Conservation (phyloP, 2,113 vertebrate species). For the Gambusia holbrooki region DNA sequence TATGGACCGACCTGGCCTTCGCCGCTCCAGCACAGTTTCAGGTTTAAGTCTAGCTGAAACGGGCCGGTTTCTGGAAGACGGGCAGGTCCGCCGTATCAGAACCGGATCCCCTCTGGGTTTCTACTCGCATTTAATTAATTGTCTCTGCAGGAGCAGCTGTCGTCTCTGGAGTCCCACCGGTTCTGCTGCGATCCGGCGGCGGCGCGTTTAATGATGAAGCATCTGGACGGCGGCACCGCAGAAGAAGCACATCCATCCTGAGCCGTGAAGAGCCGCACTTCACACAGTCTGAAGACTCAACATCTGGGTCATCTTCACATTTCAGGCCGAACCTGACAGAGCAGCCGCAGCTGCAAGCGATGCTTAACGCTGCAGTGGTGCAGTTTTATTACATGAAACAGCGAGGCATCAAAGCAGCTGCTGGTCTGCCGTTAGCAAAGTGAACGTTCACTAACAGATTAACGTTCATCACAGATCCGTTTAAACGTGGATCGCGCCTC, state of each 20-base stretch:
- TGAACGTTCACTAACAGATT: too few species aligned
- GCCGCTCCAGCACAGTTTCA: not conserved
- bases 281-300: not conserved
- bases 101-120: conserved; percentile 45
- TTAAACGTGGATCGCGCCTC: too few species aligned
- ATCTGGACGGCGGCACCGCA: conserved; percentile 41
- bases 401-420: too few species aligned
- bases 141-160: conserved; percentile 65
- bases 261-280: conserved; percentile 11
- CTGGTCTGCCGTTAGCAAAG: too few species aligned
- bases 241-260: conserved; percentile 17
- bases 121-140: conserved; percentile 55
- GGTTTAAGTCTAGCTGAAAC: not conserved
- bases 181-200: conserved; percentile 35
- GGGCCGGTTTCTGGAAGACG: conserved; percentile 1
- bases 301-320: not conserved
- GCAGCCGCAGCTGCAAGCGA: too few species aligned
- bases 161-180: conserved; percentile 51
- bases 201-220: conserved; percentile 57
- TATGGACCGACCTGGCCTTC: not conserved
- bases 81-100: conserved; percentile 44
- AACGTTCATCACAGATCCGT: too few species aligned
- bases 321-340: not conserved
- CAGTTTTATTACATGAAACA: too few species aligned
- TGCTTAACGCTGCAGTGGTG: too few species aligned